These are phyloP conservation scores for Anthopleura sola DNA, from an alignment of 64 coral and sea anemone species.

Conservation along the genomic window DNA sequence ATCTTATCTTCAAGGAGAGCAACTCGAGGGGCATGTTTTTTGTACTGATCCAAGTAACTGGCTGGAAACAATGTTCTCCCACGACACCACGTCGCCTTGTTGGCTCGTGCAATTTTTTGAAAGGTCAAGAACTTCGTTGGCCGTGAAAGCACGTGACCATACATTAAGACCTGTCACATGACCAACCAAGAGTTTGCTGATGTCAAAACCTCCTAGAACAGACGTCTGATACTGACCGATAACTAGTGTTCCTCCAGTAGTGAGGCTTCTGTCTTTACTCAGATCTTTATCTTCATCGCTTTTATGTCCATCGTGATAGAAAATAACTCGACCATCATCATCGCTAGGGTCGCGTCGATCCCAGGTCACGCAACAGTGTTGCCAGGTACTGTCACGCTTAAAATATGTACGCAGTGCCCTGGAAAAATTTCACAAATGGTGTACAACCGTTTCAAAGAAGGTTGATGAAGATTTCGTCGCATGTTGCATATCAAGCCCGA, in stretches of 20 bases:
- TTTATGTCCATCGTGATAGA: neutral
- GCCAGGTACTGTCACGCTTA: conserved; percentile 5
- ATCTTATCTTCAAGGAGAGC: neutral
- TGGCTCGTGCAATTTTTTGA: neutral
- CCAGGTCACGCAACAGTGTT: conserved; percentile 6
- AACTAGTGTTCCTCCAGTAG: neutral
- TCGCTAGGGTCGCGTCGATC: neutral
- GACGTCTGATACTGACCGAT: neutral
- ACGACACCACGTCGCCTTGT: conserved; percentile 1
- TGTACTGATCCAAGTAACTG: neutral
- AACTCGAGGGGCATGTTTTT: neutral
- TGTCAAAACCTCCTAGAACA: neutral
- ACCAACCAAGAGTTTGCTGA: neutral
- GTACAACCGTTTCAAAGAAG: no score
- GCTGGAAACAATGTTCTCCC: neutral
- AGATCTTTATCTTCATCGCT: neutral
- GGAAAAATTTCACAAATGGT: neutral
- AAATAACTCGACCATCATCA: neutral
- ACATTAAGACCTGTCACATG: neutral
- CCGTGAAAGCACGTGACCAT: neutral
- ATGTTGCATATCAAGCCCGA: no score
- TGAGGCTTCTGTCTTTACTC: neutral
- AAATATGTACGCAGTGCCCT: neutral
- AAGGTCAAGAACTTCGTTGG: neutral
- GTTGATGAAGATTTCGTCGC: no score